These are phyloP conservation scores for Nerophis lumbriciformis DNA, from an alignment of 2,113 vertebrate genomes.

Conservation along the genomic window DNA sequence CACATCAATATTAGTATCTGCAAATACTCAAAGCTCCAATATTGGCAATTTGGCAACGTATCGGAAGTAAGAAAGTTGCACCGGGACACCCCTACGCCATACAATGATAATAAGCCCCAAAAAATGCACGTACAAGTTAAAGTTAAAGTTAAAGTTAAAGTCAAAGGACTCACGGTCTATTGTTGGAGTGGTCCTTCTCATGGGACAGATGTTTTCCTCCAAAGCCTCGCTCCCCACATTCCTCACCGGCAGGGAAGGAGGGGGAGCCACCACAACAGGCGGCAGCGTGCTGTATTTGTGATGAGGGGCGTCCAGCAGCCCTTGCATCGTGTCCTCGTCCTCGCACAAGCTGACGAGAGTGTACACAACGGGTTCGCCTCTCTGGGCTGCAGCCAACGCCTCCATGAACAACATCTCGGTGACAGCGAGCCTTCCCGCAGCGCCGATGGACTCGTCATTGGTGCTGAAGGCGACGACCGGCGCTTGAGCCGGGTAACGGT, in stretches of 20 bases:
- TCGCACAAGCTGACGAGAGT: slow-evolving; percentile 83
- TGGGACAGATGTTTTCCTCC: slow-evolving; percentile 47
- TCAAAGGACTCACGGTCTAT: slow-evolving; percentile 39
- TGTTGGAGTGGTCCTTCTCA: slow-evolving; percentile 24
- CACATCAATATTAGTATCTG: too few relatives aligned
- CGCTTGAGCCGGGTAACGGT: slow-evolving; percentile 87
- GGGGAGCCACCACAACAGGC: slow-evolving; percentile 49
- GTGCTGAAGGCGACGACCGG: slow-evolving; percentile 91
- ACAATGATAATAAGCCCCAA: too few relatives aligned
- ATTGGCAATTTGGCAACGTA: too few relatives aligned
- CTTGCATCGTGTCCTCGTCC: slow-evolving; percentile 77
- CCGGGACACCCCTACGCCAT: too few relatives aligned
- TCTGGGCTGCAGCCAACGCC: slow-evolving; percentile 77
- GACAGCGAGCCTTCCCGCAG: slow-evolving; percentile 80
- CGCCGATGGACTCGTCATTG: slow-evolving; percentile 78
- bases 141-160: not conserved
- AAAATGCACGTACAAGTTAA: too few relatives aligned
- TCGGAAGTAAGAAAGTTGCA: too few relatives aligned
- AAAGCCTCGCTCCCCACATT: slow-evolving; percentile 23
- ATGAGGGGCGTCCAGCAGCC: slow-evolving; percentile 73
- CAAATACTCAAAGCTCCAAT: too few relatives aligned
- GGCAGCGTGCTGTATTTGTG: slow-evolving; percentile 86
- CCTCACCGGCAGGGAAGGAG: slow-evolving; percentile 36
- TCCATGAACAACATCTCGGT: slow-evolving; percentile 85
- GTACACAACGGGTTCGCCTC: slow-evolving; percentile 82